Percentiles rank a stretch among this genome's conserved stretches.
These are phyloP conservation scores for Ptyas mucosa DNA, from an alignment of 2,113 vertebrate species.

Conservation along the genomic window DNA sequence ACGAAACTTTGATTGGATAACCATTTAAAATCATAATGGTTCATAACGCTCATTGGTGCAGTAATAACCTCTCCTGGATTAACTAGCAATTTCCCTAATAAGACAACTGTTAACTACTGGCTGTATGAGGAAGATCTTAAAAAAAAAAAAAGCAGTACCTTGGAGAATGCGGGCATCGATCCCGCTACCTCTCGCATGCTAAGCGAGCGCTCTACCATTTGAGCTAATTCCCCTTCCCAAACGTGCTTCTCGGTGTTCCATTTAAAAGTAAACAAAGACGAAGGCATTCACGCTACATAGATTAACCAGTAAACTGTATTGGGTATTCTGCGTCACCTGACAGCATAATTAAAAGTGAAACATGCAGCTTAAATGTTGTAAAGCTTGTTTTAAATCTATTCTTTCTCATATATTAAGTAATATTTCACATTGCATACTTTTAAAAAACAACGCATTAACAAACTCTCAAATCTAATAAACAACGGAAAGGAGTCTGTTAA, in stretches of 20 bases:
- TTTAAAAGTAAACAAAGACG: neutral
- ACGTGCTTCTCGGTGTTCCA: rapidly evolving
- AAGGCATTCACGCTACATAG: neutral
- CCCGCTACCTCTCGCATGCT: constrained; percentile 81
- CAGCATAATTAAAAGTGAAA: neutral
- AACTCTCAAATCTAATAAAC: neutral
- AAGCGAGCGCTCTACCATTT: constrained; percentile 78
- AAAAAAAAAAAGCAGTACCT: neutral
- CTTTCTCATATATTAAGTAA: neutral
- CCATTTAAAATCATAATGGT: neutral
- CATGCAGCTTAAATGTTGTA: neutral
- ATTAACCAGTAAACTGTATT: neutral
- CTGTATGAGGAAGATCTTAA: neutral
- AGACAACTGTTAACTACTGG: neutral
- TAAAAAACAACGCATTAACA: neutral
- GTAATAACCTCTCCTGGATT: neutral
- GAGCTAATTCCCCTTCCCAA: constrained; percentile 44
- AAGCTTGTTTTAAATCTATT: neutral
- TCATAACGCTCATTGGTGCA: neutral
- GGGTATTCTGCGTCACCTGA: neutral
- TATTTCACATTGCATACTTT: neutral
- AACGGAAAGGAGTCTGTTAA: neutral
- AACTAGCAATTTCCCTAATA: neutral
- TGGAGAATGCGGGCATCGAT: constrained; percentile 80
- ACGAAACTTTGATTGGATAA: neutral